Evolutionary conservation across 1,140 invertebrate genomes (phyloP).

Genomic region (Lasioglossum albipes): DNA sequence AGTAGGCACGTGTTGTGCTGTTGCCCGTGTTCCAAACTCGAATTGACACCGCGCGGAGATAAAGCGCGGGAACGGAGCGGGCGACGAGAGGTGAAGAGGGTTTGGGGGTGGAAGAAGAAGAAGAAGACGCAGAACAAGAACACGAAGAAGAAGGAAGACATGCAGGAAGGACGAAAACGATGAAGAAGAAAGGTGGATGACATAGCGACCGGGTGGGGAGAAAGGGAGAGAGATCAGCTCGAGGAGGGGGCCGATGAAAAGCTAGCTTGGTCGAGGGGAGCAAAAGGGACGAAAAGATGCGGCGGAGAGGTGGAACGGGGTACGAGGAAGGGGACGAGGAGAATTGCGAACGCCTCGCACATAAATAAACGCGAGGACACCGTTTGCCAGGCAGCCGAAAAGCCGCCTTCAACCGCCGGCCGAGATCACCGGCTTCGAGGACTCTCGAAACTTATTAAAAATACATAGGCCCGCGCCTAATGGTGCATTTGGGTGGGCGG

Average conservation of each 20-base stretch:
- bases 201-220: neutral
- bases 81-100: constrained; percentile 6
- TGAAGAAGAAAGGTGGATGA: constrained; percentile 2
- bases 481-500: constrained; percentile 68
- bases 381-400: constrained; percentile 72
- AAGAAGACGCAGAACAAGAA: neutral
- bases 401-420: constrained; percentile 71
- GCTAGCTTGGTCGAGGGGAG: constrained; percentile 55
- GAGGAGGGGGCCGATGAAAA: constrained; percentile 57
- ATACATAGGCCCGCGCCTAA: constrained; percentile 74
- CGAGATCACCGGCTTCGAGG: constrained; percentile 63
- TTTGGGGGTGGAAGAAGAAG: neutral
- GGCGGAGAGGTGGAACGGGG: too few species aligned
- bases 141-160: neutral
- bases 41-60: constrained; percentile 77
- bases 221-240: neutral
- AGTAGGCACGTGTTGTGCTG: constrained; percentile 77
- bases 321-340: constrained; percentile 25
- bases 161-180: constrained; percentile 1
- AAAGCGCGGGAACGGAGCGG: constrained; percentile 62
- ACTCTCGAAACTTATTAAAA: constrained; percentile 77
- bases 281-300: neutral
- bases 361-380: constrained; percentile 76
- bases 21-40: constrained; percentile 76
- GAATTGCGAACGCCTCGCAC: constrained; percentile 68